Percentiles rank a stretch among this genome's conserved stretches.
Evolutionary conservation across 2,797 vertebrate species (phyloP).

Genomic region (Sternotherus odoratus): DNA sequence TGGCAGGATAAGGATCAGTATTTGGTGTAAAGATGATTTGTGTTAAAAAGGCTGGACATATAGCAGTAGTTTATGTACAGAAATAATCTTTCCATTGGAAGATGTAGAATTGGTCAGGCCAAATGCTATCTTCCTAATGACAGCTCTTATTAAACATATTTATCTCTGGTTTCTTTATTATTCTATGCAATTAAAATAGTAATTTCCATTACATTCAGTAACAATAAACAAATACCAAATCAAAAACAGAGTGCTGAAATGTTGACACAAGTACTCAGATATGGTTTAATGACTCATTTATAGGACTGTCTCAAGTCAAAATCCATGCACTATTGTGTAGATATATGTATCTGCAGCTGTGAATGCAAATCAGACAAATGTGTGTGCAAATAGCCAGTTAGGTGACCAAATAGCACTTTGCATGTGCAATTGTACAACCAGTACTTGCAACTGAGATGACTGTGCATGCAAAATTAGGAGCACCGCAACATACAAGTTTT

Average conservation of each 20-base stretch:
- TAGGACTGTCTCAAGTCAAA: background rate
- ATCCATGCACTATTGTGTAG: background rate
- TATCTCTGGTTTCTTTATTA: background rate
- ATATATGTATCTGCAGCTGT: conserved; percentile 37
- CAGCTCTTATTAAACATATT: background rate
- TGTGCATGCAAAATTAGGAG: fast-evolving
- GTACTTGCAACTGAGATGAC: background rate
- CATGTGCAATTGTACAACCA: fast-evolving
- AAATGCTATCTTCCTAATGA: background rate
- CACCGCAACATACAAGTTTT: background rate
- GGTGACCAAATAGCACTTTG: background rate
- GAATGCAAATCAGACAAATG: background rate
- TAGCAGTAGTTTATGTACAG: background rate
- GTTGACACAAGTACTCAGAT: background rate
- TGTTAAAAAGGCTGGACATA: background rate
- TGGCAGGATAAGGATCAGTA: background rate
- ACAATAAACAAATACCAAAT: background rate
- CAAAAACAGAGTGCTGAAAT: background rate
- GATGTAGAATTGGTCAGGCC: background rate
- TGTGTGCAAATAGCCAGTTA: background rate
- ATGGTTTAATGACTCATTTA: background rate
- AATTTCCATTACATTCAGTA: background rate
- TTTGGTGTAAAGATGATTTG: background rate
- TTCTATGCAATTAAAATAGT: background rate
- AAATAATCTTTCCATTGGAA: conserved; percentile 10